Conservation (phyloP, 1,140 invertebrate genomes). For the Odontomachus brunneus region DNA sequence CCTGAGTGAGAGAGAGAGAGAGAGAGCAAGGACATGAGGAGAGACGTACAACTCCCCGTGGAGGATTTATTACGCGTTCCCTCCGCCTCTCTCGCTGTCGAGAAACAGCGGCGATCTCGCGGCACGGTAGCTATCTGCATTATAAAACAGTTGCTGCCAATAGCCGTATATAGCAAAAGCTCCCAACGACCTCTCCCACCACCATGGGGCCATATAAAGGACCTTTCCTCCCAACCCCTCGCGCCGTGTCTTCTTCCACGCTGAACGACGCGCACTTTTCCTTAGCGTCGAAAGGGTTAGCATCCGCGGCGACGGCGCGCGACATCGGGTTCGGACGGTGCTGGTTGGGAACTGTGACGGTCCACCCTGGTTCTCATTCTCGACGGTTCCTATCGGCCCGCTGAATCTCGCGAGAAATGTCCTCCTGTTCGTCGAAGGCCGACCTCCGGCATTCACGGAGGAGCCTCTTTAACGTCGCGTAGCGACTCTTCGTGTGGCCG, state of each 20-base stretch:
- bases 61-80: constrained; percentile 82
- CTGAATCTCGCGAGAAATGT: constrained; percentile 54
- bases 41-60: constrained; percentile 80
- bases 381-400: constrained; percentile 72
- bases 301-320: constrained; percentile 40
- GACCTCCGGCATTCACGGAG: constrained; percentile 1
- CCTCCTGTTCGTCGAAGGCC: neutral
- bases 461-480: constrained; percentile 61
- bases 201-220: constrained; percentile 61
- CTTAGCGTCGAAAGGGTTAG: constrained; percentile 30
- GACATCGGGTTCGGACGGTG: constrained; percentile 39
- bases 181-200: constrained; percentile 66
- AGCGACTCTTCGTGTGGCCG: constrained; percentile 31
- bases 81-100: constrained; percentile 69
- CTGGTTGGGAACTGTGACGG: constrained; percentile 30
- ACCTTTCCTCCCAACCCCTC: constrained; percentile 38
- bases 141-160: constrained; percentile 82
- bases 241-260: constrained; percentile 39
- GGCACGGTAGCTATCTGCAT: constrained; percentile 79
- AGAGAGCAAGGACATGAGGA: constrained; percentile 48
- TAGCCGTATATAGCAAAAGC: constrained; percentile 81
- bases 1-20: neutral
- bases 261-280: neutral
- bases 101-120: constrained; percentile 61
- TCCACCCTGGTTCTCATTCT: constrained; percentile 33